phyloP scores from a whole-genome alignment of 2,797 vertebrate genomes.

The Pantherophis alleghaniensis region DNA sequence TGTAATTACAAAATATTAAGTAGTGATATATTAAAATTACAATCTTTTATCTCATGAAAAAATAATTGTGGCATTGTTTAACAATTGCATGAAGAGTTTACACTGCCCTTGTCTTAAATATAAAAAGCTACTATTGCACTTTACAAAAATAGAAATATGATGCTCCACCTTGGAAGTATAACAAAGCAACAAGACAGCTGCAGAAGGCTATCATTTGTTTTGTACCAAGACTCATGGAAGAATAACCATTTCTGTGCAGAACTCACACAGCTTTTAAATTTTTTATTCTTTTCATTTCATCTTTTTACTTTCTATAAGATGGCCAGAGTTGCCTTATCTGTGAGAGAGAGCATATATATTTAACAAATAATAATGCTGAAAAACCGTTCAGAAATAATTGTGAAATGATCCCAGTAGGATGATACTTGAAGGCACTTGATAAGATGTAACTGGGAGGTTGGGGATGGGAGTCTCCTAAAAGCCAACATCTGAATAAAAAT shows the following conservation, averaged over 20 bases:
- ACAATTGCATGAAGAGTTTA: neutral
- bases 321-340: no score
- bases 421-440: neutral
- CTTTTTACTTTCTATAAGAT: no score
- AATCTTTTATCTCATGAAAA: neutral
- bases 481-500: neutral
- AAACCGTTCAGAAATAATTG: neutral
- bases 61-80: neutral
- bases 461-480: neutral
- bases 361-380: neutral
- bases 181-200: neutral
- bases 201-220: neutral
- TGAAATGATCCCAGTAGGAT: neutral
- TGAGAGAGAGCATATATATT: no score
- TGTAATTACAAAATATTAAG: neutral
- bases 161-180: neutral
- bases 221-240: neutral
- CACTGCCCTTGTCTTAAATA: neutral
- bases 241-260: neutral
- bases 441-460: neutral
- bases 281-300: no score
- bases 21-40: neutral
- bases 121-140: neutral
- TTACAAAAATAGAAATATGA: conserved; percentile 1
- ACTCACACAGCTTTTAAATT: neutral